Conservation (phyloP, 2,113 vertebrate genomes). For the Paralichthys olivaceus region DNA sequence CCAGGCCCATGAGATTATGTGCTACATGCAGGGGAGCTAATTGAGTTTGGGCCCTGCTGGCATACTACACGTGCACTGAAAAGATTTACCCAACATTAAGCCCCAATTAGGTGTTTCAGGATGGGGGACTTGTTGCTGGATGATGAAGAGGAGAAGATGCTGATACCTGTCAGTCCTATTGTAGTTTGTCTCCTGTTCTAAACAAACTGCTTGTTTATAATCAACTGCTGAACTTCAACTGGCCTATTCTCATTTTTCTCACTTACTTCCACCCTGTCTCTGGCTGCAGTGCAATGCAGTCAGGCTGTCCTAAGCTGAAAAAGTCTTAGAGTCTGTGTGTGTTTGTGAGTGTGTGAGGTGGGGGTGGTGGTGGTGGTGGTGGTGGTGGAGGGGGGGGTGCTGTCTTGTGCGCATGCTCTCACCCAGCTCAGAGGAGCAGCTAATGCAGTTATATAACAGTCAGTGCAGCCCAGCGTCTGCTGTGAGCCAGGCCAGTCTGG, state of each 20-base stretch:
- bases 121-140: constrained; percentile 67
- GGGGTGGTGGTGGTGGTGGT: constrained; percentile 7
- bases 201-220: not conserved
- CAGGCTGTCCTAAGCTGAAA: constrained; percentile 22
- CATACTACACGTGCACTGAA: constrained; percentile 72
- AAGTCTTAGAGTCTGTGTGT: constrained; percentile 39
- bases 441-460: constrained; percentile 86
- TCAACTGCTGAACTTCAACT: constrained; percentile 22
- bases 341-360: constrained; percentile 24
- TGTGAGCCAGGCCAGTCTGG: constrained; percentile 80
- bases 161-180: constrained; percentile 23
- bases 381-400: constrained; percentile 13
- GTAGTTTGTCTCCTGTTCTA: not conserved
- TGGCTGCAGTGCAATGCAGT: constrained; percentile 38
- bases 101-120: constrained; percentile 70
- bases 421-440: constrained; percentile 74
- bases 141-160: constrained; percentile 33
- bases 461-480: constrained; percentile 79
- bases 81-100: constrained; percentile 81
- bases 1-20: constrained; percentile 75
- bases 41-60: constrained; percentile 78
- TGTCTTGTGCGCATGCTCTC: constrained; percentile 12
- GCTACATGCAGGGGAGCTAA: constrained; percentile 73
- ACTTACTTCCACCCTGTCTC: not conserved
- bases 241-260: constrained; percentile 2